Base-by-base conservation (phyloP, 2,888 invertebrate species). In the Muschampia staudingeri region DNA sequence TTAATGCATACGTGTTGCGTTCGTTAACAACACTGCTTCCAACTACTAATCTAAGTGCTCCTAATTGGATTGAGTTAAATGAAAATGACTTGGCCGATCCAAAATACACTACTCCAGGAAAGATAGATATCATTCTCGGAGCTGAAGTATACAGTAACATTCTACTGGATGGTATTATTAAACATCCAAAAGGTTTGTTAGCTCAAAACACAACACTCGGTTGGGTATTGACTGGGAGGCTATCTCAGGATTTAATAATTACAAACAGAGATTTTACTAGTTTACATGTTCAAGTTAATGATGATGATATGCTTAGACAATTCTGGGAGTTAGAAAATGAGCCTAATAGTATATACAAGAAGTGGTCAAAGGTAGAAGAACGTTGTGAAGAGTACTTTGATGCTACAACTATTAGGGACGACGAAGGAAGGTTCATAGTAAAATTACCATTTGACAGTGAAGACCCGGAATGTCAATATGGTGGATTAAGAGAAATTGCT, bases 171-270 rank as follows among this genome's bases (percentile, higher is more conserved):
- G 61, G 61, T 1, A 25, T 61, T 16, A 61, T 61, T 11, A 61
- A 61, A 16, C 52, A 79, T 56, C 79, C 84, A 2, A 25, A 52
- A 8, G 84, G 86, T 2, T 70, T 82, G 16, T n/a, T 83, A 19
- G 86, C 83, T 14, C 89, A 90, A 79, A 72, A 84, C 12, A 88
- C 89, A 1, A 67, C 5, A 8, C 73, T 89, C 0, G 88, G 88
- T 0, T 89, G 89, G 89, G 83, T 89, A 30, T 9, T 89, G 11
- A 89, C 87, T 0, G 90, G 87, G 5, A 65, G 44, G 44, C 40
- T 80, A 37, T 34, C 34, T n/a, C 16, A n/a, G 11, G 69, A 69
- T 19, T 19, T 19, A 16, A 34, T 40, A 8, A 16, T n/a, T 40
- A 12, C n/a, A 16, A 30, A 40, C 2, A 42, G 34, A 34, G 34